Conservation (phyloP, 2,113 vertebrate genomes). For the chimpanzee (Pan troglodytes) region NHGRI_mPanTro3-v2.1_pri NC_072409.2:88246001-88246500, state of each 20-base stretch:
- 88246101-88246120: background rate
- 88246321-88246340: background rate
- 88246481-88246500: background rate
- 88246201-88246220: background rate
- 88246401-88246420: background rate
- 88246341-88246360: background rate
- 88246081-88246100: background rate
- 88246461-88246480: background rate
- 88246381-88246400: background rate
- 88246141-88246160: background rate
- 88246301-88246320: background rate
- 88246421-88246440: background rate
- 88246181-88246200: background rate
- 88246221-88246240: background rate
- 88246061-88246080: background rate
- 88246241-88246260: background rate
- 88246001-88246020: background rate
- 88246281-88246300: background rate
- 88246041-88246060: background rate
- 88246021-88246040: background rate
- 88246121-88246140: background rate
- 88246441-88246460: background rate
- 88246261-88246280: background rate
- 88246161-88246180: background rate
- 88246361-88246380: background rate